Evolutionary conservation across 2,888 invertebrate species (phyloP), one percentile per base, ranked within the genome.

Genomic region (Microctonus hyperodae): DNA sequence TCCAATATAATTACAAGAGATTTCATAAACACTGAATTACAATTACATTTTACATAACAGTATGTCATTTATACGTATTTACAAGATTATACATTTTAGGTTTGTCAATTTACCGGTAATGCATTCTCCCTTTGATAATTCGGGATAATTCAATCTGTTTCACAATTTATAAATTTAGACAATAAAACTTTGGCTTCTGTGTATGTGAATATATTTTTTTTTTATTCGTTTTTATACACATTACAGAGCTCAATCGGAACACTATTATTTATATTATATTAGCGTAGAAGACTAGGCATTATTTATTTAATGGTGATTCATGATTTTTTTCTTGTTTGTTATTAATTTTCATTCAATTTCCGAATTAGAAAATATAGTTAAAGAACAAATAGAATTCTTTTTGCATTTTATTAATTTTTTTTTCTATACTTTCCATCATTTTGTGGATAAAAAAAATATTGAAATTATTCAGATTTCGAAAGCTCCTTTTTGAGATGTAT

Each of bases 1-100:
- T 23, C 62, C 37, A 40, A 59, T 60, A 58, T 35, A 55, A 55
- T 55, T 55, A 55, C 55, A 55, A 61, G 25, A 56, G 20, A 35
- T 40, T 56, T 23, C 64, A 56, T 64, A 48, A 31, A 65, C 58
- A 58, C 57, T 50, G 35, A 50, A 58, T 51, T 23, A 40, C 59
- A 40, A 9, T 44, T 16, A 40, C 56, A 60, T 61, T 56, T 56
- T 48, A 66, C 22, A 56, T 35, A 48, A 22, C 56, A 58, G 48
- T 64, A 40, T 53, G 20, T 44, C n/a, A n/a, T 31, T 40, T 35
- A 58, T 65, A 64, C 16, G 50, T 69, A 69, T 69, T 53, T 60
- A 69, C 66, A 66, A 7, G 69, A 64, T 58, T 66, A 63, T 69
- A 69, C 65, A 67, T 37, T 57, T 37, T 57, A 57, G 10, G 20